Evolutionary conservation across 2,113 vertebrate genomes (phyloP), one percentile per base, ranked within the genome.

Genomic region (Bostrychus sinensis): DNA sequence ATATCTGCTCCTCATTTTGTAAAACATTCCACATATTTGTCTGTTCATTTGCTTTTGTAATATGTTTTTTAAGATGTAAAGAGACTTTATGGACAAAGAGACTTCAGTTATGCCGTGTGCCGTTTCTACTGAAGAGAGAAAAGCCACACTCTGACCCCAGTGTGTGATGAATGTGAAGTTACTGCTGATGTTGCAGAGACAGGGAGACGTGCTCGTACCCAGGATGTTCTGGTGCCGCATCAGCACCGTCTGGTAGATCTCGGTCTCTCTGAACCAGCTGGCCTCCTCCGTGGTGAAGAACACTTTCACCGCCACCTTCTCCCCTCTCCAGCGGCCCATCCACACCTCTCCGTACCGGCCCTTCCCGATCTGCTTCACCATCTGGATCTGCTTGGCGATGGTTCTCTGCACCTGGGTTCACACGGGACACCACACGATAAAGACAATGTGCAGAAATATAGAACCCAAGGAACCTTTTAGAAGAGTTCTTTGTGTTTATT

Each of bases 191-290:
- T n/a, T 22, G 45, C 1, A 54, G 2, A 36, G 2, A 32, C 37
- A 39, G 37, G 37, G 14, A 28, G 36, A 6, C 3, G 1, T 46
- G 26, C n/a, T 89, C 94, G 93, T 87, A 99, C 97, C 96, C 6
- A 99, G 86, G 68, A 99, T 98, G 86, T 98, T 99, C 86, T 98
- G 96, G 38, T 99, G 97, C 81, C 97, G 95, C 96, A 99, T 97
- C 59, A 99, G 82, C 70, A 98, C 96, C 0, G 97, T 99, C 91
- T 99, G 96, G 82, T 99, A 99, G 76, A 99, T 98, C 88, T 99
- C 97, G 1, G 96, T 99, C 89, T 99, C 97, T 77, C 97, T 91
- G 92, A 97, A 99, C 97, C 97, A 99, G 89, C 97, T 99, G 86
- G 97, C 96, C 82, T 99, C 96, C 75, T 99, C 97, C 0, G 95